Evolutionary conservation across 2,113 vertebrate species (phyloP), one percentile per base, ranked within the genome.

Genomic region (Talpa occidentalis): DNA sequence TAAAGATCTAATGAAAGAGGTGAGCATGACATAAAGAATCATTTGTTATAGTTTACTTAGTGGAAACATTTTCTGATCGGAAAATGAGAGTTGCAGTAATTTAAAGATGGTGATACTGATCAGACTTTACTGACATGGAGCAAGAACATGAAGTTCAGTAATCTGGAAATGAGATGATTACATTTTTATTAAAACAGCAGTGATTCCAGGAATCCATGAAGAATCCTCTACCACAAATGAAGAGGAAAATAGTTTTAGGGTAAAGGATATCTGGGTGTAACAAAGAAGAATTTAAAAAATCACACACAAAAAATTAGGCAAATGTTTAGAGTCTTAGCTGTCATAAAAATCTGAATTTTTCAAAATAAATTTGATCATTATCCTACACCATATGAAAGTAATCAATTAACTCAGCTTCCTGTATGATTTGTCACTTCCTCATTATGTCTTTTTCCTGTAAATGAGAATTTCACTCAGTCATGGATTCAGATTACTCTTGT

Each of bases 351-450:
- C 47, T 37, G 8, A 52, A 42, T 82, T 69, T 84, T 83, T 89
- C 22, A 26, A 47, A 69, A 82, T 84, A 83, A 80, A 88, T 76
- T 90, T 66, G 86, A 5, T 72, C 59, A 40, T 80, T 76, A 79
- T 52, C n/a, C 2, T 62, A 32, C 21, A 19, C 56, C 59, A 19
- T 78, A 11, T 47, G 84, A 82, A 32, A 17, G 44, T 37, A 73
- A 90, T 87, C 56, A 74, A 49, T 52, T 44, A 90, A 80, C 22
- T 69, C 62, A 49, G 19, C 21, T 78, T 87, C 16, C 3, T 67
- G 35, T 76, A 8, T 37, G 56, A 77, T 56, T 35, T 69, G n/a
- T 80, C 30, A 60, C 47, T 47, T 83, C 77, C 35, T 77, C 17
- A 54, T 81, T 77, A 73, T 76, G 73, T 47, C 37, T 54, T 35